A percentile compares a stretch with the other conserved stretches of the same genome.
Conservation (phyloP, 2,888 invertebrate genomes). For the Nysson spinosus region DNA sequence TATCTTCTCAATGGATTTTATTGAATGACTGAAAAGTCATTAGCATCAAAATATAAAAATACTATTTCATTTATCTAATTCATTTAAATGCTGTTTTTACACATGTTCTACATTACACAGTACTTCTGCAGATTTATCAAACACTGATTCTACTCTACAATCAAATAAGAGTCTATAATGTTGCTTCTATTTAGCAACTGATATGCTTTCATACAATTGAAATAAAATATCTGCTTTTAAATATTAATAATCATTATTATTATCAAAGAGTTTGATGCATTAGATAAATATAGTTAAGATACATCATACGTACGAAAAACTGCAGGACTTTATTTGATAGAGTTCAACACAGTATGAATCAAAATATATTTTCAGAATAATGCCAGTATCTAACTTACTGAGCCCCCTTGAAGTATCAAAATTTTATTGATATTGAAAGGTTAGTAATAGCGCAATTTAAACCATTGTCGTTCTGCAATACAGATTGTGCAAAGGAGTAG, state of each 20-base stretch:
- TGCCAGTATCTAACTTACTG: conserved; percentile 17
- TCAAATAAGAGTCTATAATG: too few species aligned
- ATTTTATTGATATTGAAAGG: conserved; percentile 43
- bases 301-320: too few species aligned
- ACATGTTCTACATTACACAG: too few species aligned
- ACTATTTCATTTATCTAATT: conserved; percentile 3
- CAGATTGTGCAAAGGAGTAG: conserved; percentile 15
- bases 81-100: too few species aligned
- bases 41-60: too few species aligned
- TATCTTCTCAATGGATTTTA: conserved; percentile 5
- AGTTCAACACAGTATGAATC: conserved; percentile 22
- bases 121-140: too few species aligned
- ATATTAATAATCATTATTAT: too few species aligned
- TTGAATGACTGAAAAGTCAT: not conserved
- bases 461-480: conserved; percentile 22
- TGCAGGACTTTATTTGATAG: conserved; percentile 7
- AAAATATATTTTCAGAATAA: conserved; percentile 46
- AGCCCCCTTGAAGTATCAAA: conserved; percentile 44
- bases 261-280: too few species aligned
- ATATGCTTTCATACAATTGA: too few species aligned
- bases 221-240: not conserved
- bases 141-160: too few species aligned
- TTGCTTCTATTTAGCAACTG: too few species aligned
- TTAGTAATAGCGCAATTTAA: conserved; percentile 38
- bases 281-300: too few species aligned